Evolutionary conservation across 2,888 invertebrate genomes (phyloP).

Genomic region (Ecliptopera silaceata): DNA sequence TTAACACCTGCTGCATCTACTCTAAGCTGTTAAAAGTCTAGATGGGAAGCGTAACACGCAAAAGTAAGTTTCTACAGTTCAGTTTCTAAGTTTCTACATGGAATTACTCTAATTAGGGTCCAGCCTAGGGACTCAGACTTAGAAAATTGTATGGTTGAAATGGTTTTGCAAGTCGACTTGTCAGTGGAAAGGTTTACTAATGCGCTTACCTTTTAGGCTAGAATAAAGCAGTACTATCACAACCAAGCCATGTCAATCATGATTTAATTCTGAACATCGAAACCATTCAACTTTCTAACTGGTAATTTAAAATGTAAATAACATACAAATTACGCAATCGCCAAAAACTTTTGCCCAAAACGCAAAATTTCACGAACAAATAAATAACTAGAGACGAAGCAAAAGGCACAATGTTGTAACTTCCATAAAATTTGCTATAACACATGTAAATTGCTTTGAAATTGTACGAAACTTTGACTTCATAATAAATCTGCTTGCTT

Average conservation of each 20-base stretch:
- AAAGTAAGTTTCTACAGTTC: constrained; percentile 5
- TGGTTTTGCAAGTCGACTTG: not conserved
- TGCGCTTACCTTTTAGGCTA: too few relatives aligned
- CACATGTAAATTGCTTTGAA: constrained; percentile 48
- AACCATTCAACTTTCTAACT: too few relatives aligned
- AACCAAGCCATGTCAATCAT: too few relatives aligned
- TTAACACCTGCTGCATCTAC: too few relatives aligned
- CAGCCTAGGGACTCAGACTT: constrained; percentile 1
- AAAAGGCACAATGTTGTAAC: constrained; percentile 34
- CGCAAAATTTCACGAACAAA: constrained; percentile 33
- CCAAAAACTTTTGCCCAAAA: constrained; percentile 29
- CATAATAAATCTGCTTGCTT: constrained; percentile 46
- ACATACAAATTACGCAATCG: constrained; percentile 14
- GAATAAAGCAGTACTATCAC: too few relatives aligned
- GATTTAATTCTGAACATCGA: too few relatives aligned
- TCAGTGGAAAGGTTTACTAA: not conserved
- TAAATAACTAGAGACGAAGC: constrained; percentile 37
- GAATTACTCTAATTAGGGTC: constrained; percentile 8
- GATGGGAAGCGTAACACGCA: too few relatives aligned
- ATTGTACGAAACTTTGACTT: constrained; percentile 46
- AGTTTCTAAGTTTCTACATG: not conserved
- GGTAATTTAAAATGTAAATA: constrained; percentile 16
- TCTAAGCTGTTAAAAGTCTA: too few relatives aligned
- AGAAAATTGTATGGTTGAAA: not conserved
- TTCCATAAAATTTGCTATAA: constrained; percentile 42